phyloP scores from a whole-genome alignment of 2,888 invertebrate species.

The Ophion obscuratus region DNA sequence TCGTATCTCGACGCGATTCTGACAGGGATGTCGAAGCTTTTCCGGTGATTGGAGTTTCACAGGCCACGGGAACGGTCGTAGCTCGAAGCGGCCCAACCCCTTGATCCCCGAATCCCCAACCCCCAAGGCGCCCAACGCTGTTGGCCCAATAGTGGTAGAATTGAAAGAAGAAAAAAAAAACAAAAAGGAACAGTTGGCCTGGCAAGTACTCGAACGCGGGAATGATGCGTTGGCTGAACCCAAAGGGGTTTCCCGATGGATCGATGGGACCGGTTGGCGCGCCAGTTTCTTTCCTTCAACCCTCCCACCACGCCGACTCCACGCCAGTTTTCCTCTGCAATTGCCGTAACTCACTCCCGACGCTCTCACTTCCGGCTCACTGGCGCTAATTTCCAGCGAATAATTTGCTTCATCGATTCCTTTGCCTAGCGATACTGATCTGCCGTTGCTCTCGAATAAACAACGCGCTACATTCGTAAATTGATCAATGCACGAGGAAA shows the following conservation, averaged over 20 bases:
- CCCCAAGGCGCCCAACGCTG: conserved; percentile 1
- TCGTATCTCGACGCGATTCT: conserved; percentile 42
- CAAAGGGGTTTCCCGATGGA: conserved; percentile 74
- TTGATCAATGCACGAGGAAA: neutral
- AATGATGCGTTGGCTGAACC: conserved; percentile 51
- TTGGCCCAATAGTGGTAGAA: conserved; percentile 31
- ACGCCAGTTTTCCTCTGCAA: conserved; percentile 18
- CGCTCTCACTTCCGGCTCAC: conserved; percentile 56
- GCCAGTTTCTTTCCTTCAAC: conserved; percentile 30
- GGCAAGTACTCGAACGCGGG: conserved; percentile 53
- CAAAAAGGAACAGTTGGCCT: conserved; percentile 46
- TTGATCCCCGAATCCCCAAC: conserved; percentile 21
- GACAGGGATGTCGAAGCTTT: conserved; percentile 67
- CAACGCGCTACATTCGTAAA: neutral
- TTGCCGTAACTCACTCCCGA: conserved; percentile 53
- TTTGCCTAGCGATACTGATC: conserved; percentile 19
- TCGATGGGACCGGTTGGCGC: conserved; percentile 66
- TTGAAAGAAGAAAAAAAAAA: conserved; percentile 53
- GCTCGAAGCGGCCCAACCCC: conserved; percentile 57
- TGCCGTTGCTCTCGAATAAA: neutral
- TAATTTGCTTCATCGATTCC: conserved; percentile 62
- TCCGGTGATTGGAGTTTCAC: conserved; percentile 74
- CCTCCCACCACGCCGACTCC: neutral
- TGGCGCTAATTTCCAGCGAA: conserved; percentile 66
- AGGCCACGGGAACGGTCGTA: conserved; percentile 64